Evolutionary conservation across 2,113 vertebrate genomes (phyloP).

Genomic region (Pterocles burchelli): DNA sequence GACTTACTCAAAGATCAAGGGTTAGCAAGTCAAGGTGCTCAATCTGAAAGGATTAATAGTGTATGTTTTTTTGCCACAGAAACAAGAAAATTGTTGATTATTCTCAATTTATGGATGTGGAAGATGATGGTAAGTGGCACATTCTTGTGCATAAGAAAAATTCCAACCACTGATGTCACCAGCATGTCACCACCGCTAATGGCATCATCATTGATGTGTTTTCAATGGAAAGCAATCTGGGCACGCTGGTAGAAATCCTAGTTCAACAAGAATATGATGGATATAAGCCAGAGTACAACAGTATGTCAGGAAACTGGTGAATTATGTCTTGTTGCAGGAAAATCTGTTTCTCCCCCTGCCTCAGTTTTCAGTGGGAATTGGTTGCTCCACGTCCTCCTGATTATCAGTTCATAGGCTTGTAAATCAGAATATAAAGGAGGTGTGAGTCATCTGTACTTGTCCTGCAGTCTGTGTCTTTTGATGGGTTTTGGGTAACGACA

Average conservation of each 20-base stretch:
- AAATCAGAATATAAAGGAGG: not conserved
- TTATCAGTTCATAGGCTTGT: not conserved
- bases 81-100: conserved; percentile 76
- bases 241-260: not conserved
- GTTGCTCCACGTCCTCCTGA: not conserved
- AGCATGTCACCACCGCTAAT: too few relatives aligned
- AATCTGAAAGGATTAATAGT: not conserved
- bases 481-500: not conserved
- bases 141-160: not conserved
- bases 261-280: not conserved
- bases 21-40: not conserved
- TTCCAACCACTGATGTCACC: not conserved
- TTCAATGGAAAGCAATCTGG: too few relatives aligned
- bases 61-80: conserved; percentile 10
- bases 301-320: not conserved
- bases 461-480: not conserved
- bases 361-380: not conserved
- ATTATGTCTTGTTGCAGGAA: not conserved
- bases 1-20: not conserved
- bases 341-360: not conserved
- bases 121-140: conserved; percentile 69
- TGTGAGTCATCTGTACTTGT: not conserved
- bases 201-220: too few relatives aligned
- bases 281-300: not conserved
- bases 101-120: conserved; percentile 70